A percentile compares a stretch with the other conserved stretches of the same genome.
Evolutionary conservation across 1,140 invertebrate genomes (phyloP).

Genomic region (Gryllus bimaculatus): DNA sequence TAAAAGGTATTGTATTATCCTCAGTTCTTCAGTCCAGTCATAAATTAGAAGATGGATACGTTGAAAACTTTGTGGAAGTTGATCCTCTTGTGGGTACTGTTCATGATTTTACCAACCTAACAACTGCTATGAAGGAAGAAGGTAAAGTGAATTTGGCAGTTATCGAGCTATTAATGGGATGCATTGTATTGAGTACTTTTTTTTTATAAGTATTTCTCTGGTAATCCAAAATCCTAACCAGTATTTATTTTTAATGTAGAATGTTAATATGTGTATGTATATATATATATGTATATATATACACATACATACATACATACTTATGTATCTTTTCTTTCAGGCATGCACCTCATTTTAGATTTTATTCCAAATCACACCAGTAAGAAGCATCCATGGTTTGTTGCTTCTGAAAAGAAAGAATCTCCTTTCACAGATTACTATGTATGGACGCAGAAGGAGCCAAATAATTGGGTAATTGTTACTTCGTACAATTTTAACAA

Average conservation of each 20-base stretch:
- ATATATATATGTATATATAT: background rate
- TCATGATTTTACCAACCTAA: constrained; percentile 36
- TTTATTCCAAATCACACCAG: constrained; percentile 47
- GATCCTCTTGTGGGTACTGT: constrained; percentile 39
- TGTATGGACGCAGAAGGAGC: constrained; percentile 35
- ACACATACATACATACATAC: background rate
- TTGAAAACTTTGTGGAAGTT: constrained; percentile 38
- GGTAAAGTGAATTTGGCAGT: too few relatives aligned
- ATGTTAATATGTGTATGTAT: background rate
- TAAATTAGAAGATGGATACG: constrained; percentile 31
- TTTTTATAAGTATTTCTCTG: background rate
- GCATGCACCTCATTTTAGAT: constrained; percentile 42
- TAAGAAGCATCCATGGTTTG: constrained; percentile 42
- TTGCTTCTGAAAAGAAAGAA: constrained; percentile 31
- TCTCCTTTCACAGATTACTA: constrained; percentile 40
- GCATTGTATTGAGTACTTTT: background rate
- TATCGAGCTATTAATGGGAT: too few relatives aligned
- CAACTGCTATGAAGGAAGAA: constrained; percentile 23
- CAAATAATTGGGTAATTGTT: constrained; percentile 42
- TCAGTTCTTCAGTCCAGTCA: constrained; percentile 37
- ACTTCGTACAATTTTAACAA: background rate
- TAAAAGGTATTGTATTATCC: constrained; percentile 44
- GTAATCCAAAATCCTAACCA: background rate
- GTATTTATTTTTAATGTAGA: background rate
- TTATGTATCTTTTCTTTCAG: constrained; percentile 27